A percentile compares a stretch with the other conserved stretches of the same genome.
Conservation (phyloP, 2,797 vertebrate species). For the Numenius phaeopus region DNA sequence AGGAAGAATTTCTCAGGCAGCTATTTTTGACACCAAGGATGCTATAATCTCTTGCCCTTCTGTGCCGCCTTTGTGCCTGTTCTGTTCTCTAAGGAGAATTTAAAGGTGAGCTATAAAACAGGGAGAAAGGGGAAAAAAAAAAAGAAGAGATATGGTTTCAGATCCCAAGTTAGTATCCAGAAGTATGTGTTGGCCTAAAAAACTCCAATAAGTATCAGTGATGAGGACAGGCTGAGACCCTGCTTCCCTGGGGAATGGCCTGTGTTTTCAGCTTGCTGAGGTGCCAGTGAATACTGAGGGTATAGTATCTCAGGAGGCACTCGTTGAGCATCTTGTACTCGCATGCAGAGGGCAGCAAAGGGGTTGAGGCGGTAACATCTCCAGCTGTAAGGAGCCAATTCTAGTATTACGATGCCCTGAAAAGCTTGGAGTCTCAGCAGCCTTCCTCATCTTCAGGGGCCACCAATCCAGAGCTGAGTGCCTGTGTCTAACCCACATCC, state of each 20-base stretch:
- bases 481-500: no score
- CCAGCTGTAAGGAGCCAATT: background rate
- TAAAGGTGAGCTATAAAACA: background rate
- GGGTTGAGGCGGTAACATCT: background rate
- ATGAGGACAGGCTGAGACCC: background rate
- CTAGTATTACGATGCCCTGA: accelerated
- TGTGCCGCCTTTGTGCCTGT: background rate
- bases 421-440: background rate
- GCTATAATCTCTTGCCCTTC: background rate
- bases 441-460: background rate
- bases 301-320: background rate
- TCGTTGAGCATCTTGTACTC: background rate
- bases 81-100: background rate
- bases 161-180: background rate
- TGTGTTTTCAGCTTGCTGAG: background rate
- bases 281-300: accelerated
- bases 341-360: background rate
- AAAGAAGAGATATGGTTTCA: background rate
- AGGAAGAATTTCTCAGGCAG: background rate
- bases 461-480: background rate
- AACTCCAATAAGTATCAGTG: accelerated
- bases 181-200: background rate
- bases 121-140: background rate
- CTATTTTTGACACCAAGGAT: constrained; percentile 35
- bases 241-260: background rate